Evolutionary conservation across 2,113 vertebrate genomes (phyloP).

Genomic region (Prionailurus bengalensis): DNA sequence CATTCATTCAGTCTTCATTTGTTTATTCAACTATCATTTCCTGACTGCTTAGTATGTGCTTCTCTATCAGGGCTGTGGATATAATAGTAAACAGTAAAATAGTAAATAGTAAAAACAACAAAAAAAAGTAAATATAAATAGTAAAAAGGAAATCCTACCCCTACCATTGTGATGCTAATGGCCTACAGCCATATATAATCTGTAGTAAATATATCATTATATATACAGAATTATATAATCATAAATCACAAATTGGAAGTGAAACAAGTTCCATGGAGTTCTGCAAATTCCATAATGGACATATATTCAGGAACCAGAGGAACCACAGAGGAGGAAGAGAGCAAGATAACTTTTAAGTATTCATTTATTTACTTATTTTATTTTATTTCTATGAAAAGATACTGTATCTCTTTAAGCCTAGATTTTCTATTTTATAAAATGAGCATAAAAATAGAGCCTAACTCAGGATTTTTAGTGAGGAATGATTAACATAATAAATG

Average conservation of each 20-base stretch:
- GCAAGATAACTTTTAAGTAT: neutral
- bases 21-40: neutral
- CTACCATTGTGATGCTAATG: neutral
- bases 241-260: neutral
- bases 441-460: neutral
- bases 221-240: neutral
- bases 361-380: neutral
- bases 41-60: neutral
- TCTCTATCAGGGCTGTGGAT: neutral
- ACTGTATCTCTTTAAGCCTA: neutral
- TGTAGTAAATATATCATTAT: neutral
- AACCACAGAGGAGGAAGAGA: neutral
- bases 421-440: slow-evolving; percentile 13
- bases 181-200: neutral
- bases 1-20: neutral
- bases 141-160: neutral
- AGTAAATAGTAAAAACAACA: no score
- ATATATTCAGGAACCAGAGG: neutral
- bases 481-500: neutral
- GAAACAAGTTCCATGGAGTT: neutral
- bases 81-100: neutral
- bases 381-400: neutral
- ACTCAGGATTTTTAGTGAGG: neutral
- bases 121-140: no score
- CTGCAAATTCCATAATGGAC: neutral